Percentiles rank a stretch among this genome's conserved stretches.
phyloP scores from a whole-genome alignment of 2,888 invertebrate species.

The Tinea semifulvella region DNA sequence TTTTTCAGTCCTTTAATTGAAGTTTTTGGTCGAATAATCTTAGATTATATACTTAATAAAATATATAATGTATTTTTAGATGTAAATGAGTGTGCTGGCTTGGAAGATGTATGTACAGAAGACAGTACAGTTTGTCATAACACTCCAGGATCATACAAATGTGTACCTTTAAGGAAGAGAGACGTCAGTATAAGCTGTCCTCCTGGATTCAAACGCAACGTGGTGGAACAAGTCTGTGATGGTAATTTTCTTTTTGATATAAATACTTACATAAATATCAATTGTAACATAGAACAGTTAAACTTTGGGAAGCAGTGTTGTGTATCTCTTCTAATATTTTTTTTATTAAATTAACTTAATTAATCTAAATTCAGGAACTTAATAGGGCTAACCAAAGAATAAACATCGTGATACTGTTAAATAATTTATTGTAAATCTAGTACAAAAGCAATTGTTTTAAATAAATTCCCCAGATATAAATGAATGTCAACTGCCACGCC shows the following conservation, averaged over 20 bases:
- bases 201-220: conserved; percentile 64
- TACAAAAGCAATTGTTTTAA: too few relatives aligned
- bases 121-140: conserved; percentile 72
- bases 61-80: conserved; percentile 70
- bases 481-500: conserved; percentile 73
- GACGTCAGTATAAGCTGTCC: conserved; percentile 56
- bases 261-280: too few relatives aligned
- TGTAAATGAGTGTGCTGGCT: conserved; percentile 77
- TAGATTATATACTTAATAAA: too few relatives aligned
- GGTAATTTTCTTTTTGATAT: conserved; percentile 27
- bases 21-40: too few relatives aligned
- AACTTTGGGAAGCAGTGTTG: too few relatives aligned
- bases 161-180: conserved; percentile 55
- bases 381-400: too few relatives aligned
- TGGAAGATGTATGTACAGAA: conserved; percentile 66
- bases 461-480: conserved; percentile 80
- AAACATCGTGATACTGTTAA: too few relatives aligned
- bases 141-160: conserved; percentile 72
- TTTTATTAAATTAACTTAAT: too few relatives aligned
- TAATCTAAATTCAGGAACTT: neutral
- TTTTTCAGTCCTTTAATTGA: too few relatives aligned
- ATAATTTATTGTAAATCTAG: too few relatives aligned
- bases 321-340: neutral
- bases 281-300: too few relatives aligned
- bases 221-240: conserved; percentile 64